These are phyloP conservation scores for Apotomis capreana DNA, from an alignment of 2,888 invertebrate species.

Conservation along the genomic window DNA sequence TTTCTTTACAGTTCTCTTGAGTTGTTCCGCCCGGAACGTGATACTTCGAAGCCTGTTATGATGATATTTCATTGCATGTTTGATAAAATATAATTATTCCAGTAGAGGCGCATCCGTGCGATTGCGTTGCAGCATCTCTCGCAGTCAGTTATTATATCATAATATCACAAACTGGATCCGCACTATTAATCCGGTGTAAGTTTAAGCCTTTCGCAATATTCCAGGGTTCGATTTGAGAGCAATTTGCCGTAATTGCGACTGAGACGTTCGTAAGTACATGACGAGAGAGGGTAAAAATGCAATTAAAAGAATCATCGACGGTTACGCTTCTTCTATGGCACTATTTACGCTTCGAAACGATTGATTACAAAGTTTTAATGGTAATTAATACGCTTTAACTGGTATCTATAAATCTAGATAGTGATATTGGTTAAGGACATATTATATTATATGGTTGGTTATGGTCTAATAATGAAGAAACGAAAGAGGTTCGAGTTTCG, in stretches of 20 bases:
- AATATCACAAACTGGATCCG: slow-evolving; percentile 25
- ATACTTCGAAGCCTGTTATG: too few relatives aligned
- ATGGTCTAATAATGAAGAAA: too few relatives aligned
- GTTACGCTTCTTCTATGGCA: background rate
- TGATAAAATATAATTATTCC: slow-evolving; percentile 67
- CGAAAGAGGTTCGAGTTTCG: too few relatives aligned
- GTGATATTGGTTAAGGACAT: too few relatives aligned
- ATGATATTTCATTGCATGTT: too few relatives aligned
- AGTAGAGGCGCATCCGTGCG: slow-evolving; percentile 57
- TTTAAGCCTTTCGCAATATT: slow-evolving; percentile 38
- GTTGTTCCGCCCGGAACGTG: too few relatives aligned
- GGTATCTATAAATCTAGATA: too few relatives aligned
- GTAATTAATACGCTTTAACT: too few relatives aligned
- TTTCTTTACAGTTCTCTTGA: too few relatives aligned
- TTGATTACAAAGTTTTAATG: background rate
- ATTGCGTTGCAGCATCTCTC: slow-evolving; percentile 44
- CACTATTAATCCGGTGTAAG: slow-evolving; percentile 35
- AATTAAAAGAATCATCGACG: background rate
- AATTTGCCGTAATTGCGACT: slow-evolving; percentile 37
- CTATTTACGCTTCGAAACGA: slow-evolving; percentile 6
- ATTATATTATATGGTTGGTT: too few relatives aligned
- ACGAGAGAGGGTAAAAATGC: slow-evolving; percentile 18
- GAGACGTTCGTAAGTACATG: slow-evolving; percentile 12
- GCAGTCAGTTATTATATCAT: slow-evolving; percentile 36
- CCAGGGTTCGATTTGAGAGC: slow-evolving; percentile 28